A percentile compares a stretch with the other conserved stretches of the same genome.
Evolutionary conservation across 2,888 invertebrate species (phyloP).

Genomic region (Dione vanillae): DNA sequence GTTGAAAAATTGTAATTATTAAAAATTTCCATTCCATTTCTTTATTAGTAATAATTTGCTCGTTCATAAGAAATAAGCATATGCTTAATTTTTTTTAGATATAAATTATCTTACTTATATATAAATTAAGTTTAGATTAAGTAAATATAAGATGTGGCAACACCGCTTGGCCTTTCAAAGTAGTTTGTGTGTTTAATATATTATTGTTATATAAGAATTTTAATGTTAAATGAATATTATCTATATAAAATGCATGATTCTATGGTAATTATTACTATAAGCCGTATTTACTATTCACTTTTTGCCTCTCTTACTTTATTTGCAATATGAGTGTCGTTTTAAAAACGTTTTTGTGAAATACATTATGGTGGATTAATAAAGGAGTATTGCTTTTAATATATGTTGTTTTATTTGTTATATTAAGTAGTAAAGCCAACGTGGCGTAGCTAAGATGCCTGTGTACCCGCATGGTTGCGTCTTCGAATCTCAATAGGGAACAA

Average conservation of each 20-base stretch:
- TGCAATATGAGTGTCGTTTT: conserved; percentile 83
- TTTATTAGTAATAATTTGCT: conserved; percentile 52
- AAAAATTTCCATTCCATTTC: conserved; percentile 54
- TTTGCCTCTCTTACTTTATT: conserved; percentile 77
- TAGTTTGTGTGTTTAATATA: conserved; percentile 69
- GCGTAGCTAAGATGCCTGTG: too few relatives aligned
- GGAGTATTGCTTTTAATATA: conserved; percentile 54
- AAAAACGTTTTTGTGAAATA: conserved; percentile 82
- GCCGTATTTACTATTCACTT: conserved; percentile 72
- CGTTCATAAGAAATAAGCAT: conserved; percentile 33
- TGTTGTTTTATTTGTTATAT: conserved; percentile 33
- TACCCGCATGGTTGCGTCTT: too few relatives aligned
- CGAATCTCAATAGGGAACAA: too few relatives aligned
- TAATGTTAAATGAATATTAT: conserved; percentile 51
- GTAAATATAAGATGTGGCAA: conserved; percentile 72
- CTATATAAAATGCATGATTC: conserved; percentile 51
- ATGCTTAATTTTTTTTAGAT: conserved; percentile 45
- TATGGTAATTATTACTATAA: conserved; percentile 55
- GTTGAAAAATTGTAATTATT: conserved; percentile 64
- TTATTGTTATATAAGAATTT: conserved; percentile 64
- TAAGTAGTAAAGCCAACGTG: background rate
- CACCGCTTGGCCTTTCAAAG: conserved; percentile 84
- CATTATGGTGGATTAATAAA: conserved; percentile 75
- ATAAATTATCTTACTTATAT: conserved; percentile 59
- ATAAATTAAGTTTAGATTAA: conserved; percentile 32